These are phyloP conservation scores for Cepaea nemoralis DNA, from an alignment of 1,140 invertebrate species.

Conservation along the genomic window DNA sequence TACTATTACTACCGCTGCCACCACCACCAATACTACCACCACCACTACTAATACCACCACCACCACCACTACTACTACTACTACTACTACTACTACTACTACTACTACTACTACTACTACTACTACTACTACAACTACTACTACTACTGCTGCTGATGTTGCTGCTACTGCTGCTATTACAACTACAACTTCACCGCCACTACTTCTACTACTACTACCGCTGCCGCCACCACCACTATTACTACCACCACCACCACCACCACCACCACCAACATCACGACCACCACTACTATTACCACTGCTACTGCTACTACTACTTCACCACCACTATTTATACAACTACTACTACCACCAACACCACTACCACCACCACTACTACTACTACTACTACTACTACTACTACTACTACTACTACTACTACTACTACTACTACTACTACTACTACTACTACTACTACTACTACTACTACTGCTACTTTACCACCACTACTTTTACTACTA, in stretches of 20 bases:
- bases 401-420: neutral
- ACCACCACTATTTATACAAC: neutral
- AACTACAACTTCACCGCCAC: constrained; percentile 1
- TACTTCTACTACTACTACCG: no score
- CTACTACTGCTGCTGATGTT: constrained; percentile 7
- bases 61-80: constrained; percentile 1
- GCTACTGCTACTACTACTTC: no score
- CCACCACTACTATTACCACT: neutral
- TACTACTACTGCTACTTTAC: neutral
- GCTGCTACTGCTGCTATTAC: neutral
- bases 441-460: constrained; percentile 19
- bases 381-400: neutral
- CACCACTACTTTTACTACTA: neutral
- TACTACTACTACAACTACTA: constrained; percentile 22
- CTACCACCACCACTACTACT: neutral
- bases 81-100: constrained; percentile 26
- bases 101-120: constrained; percentile 23
- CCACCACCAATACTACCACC: neutral
- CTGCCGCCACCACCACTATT: no score
- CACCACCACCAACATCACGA: neutral
- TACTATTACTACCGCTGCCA: neutral
- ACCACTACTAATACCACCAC: neutral
- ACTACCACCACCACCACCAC: neutral
- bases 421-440: constrained; percentile 3
- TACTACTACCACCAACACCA: neutral